Evolutionary conservation across 2,888 invertebrate genomes (phyloP).

Genomic region (Rhyacophila evoluta): DNA sequence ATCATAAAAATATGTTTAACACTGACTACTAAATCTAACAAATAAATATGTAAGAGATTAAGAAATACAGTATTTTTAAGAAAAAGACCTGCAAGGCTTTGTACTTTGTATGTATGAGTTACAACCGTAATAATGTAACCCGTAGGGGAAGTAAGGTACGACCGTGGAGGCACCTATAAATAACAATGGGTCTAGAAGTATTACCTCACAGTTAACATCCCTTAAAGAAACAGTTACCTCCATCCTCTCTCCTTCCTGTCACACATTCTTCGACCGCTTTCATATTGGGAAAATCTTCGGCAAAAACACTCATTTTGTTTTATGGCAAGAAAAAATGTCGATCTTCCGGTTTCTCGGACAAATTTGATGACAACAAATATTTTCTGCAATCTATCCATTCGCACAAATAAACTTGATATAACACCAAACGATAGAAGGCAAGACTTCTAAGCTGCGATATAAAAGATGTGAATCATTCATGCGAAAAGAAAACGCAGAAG

Average conservation of each 20-base stretch:
- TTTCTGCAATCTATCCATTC: background rate
- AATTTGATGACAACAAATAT: slow-evolving; percentile 15
- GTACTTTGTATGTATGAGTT: slow-evolving; percentile 14
- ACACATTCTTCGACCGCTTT: slow-evolving; percentile 12
- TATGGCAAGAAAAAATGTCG: slow-evolving; percentile 8
- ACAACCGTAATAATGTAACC: slow-evolving; percentile 19
- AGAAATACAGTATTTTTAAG: background rate
- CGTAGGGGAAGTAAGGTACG: slow-evolving; percentile 24
- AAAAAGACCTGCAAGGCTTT: background rate
- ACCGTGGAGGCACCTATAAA: slow-evolving; percentile 17
- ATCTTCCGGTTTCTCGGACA: background rate
- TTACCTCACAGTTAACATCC: slow-evolving; percentile 24
- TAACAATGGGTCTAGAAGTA: slow-evolving; percentile 8
- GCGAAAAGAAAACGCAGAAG: too few species aligned
- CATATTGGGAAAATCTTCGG: background rate
- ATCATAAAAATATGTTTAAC: too few species aligned
- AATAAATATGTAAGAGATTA: too few species aligned
- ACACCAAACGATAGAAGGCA: background rate
- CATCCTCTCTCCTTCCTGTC: background rate
- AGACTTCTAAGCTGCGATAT: background rate
- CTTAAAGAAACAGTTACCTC: slow-evolving; percentile 19
- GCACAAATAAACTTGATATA: background rate
- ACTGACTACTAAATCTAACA: too few species aligned
- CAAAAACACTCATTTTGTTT: slow-evolving; percentile 8
- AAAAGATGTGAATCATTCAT: background rate